Conservation (phyloP, 2,113 vertebrate genomes). For the Chionomys nivalis region DNA sequence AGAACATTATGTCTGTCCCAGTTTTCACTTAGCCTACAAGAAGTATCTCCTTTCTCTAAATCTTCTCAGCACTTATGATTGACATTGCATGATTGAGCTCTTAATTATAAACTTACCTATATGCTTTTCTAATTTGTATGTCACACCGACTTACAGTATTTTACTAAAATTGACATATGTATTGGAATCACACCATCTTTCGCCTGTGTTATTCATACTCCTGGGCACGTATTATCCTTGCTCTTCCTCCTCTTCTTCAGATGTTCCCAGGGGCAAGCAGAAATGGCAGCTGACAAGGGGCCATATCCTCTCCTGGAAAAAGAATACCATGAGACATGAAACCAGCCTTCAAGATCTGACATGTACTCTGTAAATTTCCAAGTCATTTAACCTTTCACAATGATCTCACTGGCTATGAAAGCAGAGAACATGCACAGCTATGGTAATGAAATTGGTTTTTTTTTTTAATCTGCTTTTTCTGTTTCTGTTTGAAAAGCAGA, state of each 20-base stretch:
- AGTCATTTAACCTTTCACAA: slow-evolving; percentile 65
- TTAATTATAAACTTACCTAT: neutral
- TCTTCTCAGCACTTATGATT: neutral
- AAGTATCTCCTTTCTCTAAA: neutral
- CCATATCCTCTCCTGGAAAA: slow-evolving; percentile 28
- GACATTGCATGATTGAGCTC: neutral
- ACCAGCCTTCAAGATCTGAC: neutral
- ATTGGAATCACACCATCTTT: neutral
- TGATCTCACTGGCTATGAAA: slow-evolving; percentile 59
- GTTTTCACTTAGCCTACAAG: neutral
- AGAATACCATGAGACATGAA: slow-evolving; percentile 25
- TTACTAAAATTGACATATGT: slow-evolving; percentile 3
- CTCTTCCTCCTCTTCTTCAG: neutral
- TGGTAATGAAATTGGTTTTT: slow-evolving; percentile 41
- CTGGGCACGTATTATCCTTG: neutral
- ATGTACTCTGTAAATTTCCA: slow-evolving; percentile 65
- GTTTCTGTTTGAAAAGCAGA: slow-evolving; percentile 71
- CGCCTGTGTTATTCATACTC: neutral
- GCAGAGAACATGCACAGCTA: slow-evolving; percentile 45
- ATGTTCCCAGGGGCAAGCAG: neutral
- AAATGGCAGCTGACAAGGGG: neutral
- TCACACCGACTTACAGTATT: neutral
- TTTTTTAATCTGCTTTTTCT: neutral
- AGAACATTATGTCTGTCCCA: neutral
- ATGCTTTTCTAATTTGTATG: slow-evolving; percentile 22